Evolutionary conservation across 2,113 vertebrate genomes (phyloP).

Genomic region (Harpagus bidentatus): DNA sequence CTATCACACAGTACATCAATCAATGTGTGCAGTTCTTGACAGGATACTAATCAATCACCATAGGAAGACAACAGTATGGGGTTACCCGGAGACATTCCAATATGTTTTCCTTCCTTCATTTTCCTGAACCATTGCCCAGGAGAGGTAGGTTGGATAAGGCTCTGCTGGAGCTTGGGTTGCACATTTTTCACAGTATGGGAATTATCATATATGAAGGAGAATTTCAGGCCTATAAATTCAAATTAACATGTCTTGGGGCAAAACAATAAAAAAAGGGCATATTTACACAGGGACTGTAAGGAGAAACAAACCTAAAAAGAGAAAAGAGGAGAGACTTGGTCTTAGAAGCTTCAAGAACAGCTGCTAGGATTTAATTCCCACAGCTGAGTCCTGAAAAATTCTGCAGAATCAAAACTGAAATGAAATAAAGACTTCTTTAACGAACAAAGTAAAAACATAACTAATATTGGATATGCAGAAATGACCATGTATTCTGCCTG

Average conservation of each 20-base stretch:
- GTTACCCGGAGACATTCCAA: background rate
- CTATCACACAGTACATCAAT: background rate
- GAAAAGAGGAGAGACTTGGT: background rate
- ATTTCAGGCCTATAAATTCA: background rate
- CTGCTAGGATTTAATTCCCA: background rate
- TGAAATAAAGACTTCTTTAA: background rate
- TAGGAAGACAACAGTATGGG: background rate
- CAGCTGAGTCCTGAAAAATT: background rate
- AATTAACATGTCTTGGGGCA: background rate
- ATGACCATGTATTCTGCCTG: background rate
- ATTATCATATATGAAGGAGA: background rate
- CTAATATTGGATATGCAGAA: background rate
- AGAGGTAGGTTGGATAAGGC: background rate
- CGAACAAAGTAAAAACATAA: background rate
- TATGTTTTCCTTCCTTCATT: background rate
- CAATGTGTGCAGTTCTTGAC: background rate
- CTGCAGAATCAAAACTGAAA: background rate
- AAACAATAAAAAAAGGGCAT: background rate
- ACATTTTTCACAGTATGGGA: background rate
- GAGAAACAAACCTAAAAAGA: background rate
- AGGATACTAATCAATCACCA: background rate
- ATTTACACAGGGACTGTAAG: background rate
- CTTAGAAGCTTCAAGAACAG: background rate
- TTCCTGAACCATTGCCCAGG: background rate
- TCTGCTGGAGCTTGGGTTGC: background rate